Evolutionary conservation across 2,113 vertebrate species (phyloP).

Genomic region (Uropsilus gracilis): DNA sequence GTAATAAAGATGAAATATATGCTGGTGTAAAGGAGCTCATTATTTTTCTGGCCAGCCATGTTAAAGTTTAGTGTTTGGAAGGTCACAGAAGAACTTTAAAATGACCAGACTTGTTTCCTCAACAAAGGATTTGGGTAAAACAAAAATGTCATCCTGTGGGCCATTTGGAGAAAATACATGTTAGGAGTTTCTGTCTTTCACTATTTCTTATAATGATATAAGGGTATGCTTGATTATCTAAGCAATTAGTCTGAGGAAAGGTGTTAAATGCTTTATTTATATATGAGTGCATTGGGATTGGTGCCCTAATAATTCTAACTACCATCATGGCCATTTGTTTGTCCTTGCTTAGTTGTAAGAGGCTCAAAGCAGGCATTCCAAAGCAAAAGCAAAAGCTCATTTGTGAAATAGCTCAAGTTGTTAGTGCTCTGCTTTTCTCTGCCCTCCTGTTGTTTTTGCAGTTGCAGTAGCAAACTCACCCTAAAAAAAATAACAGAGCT

Average conservation of each 20-base stretch:
- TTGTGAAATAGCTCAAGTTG: neutral
- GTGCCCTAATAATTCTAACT: neutral
- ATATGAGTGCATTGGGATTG: neutral
- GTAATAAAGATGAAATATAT: slow-evolving; percentile 18
- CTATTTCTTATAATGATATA: neutral
- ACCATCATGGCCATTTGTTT: neutral
- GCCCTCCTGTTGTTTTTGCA: neutral
- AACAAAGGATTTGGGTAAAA: neutral
- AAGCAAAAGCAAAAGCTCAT: neutral
- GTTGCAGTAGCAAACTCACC: neutral
- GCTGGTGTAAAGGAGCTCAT: neutral
- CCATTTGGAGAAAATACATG: neutral
- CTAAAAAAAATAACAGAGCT: neutral
- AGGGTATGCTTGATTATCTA: neutral
- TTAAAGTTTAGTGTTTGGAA: slow-evolving; percentile 31
- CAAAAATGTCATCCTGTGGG: neutral
- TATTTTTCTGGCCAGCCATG: neutral
- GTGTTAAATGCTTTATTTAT: neutral
- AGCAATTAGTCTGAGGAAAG: neutral
- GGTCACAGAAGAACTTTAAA: slow-evolving; percentile 2
- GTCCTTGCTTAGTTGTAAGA: neutral
- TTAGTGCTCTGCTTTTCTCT: neutral
- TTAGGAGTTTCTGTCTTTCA: neutral
- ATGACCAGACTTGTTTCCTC: neutral
- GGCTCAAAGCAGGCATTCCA: neutral